A percentile compares a stretch with the other conserved stretches of the same genome.
phyloP scores from a whole-genome alignment of 2,797 vertebrate species.

The Carapus acus region DNA sequence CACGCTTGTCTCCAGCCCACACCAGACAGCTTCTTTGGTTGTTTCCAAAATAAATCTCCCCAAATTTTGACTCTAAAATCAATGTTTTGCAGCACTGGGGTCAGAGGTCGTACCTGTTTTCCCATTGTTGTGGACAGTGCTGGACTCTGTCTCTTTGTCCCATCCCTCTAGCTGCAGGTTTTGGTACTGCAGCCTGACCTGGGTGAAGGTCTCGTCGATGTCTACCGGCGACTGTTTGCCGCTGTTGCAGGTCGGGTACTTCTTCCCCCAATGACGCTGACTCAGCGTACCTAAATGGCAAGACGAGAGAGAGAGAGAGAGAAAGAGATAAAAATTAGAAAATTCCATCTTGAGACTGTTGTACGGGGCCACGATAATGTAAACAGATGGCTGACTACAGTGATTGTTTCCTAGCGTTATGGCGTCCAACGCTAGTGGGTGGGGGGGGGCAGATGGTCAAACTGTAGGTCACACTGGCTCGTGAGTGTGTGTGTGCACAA shows the following conservation, averaged over 20 bases:
- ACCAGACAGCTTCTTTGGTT: slow-evolving; percentile 3
- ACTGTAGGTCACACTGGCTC: slow-evolving; percentile 15
- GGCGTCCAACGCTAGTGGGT: neutral
- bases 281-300: slow-evolving; percentile 79
- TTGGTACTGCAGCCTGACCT: slow-evolving; percentile 88
- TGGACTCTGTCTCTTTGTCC: slow-evolving; percentile 60
- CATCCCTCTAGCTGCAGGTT: slow-evolving; percentile 87
- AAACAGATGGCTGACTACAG: neutral
- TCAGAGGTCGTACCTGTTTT: slow-evolving; percentile 81
- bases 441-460: slow-evolving; percentile 22
- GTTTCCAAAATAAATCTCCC: neutral
- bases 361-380: no score
- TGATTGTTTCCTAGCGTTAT: neutral
- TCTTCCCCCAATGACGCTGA: slow-evolving; percentile 88
- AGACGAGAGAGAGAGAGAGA: no score
- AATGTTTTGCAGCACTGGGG: no score
- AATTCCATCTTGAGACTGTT: no score
- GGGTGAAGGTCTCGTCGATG: slow-evolving; percentile 89
- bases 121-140: slow-evolving; percentile 85
- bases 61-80: no score
- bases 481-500: neutral
- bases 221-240: slow-evolving; percentile 92
- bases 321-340: no score
- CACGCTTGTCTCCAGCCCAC: slow-evolving; percentile 12
- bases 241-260: slow-evolving; percentile 84